These are phyloP conservation scores for Rynchops niger DNA, from an alignment of 2,113 vertebrate species.

Conservation along the genomic window DNA sequence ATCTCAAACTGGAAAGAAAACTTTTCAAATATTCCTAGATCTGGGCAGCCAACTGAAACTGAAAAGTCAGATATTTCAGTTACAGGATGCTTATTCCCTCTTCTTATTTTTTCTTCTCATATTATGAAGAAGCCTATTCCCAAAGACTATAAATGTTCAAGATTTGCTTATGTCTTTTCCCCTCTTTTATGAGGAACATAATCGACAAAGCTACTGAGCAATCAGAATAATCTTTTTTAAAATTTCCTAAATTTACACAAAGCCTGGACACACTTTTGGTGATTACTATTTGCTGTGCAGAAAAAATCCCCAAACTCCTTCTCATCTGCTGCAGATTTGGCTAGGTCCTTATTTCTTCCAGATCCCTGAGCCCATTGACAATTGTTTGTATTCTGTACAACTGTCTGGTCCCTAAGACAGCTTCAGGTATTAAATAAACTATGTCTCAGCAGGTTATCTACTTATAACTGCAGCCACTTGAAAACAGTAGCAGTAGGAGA, in stretches of 20 bases:
- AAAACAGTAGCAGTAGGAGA: conserved; percentile 42
- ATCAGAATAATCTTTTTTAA: neutral
- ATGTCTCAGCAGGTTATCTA: conserved; percentile 42
- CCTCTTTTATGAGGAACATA: neutral
- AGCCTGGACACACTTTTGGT: neutral
- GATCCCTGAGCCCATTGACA: neutral
- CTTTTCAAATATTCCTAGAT: neutral
- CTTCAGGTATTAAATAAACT: conserved; percentile 18
- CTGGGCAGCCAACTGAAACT: neutral
- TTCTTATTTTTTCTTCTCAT: neutral
- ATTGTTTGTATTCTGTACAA: neutral
- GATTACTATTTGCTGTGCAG: neutral
- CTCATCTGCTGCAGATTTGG: neutral
- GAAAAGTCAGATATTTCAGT: neutral
- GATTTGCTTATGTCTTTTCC: neutral
- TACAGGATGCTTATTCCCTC: neutral
- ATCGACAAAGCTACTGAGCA: neutral
- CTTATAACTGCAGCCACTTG: conserved; percentile 28
- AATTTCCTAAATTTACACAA: neutral
- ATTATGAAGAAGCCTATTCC: neutral
- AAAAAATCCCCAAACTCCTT: neutral
- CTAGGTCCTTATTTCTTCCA: neutral
- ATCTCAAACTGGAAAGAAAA: neutral
- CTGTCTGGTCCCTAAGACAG: neutral
- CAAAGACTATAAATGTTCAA: neutral